phyloP scores from a whole-genome alignment of 2,113 vertebrate genomes.

The Tenebrosternarchus preto region DNA sequence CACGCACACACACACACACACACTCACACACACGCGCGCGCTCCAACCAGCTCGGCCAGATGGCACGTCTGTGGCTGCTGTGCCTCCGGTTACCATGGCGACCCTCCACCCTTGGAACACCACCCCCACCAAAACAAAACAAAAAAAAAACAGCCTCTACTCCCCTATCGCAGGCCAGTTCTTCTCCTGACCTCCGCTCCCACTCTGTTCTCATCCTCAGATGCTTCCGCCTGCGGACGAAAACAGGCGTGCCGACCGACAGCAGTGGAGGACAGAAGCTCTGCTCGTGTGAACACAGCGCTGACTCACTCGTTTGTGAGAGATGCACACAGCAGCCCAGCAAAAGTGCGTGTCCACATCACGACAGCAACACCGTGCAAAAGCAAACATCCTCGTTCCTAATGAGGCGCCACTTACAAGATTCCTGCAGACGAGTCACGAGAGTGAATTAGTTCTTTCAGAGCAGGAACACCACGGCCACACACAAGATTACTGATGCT shows the following conservation, averaged over 20 bases:
- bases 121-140: neutral
- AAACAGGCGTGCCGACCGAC: slow-evolving; percentile 27
- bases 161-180: neutral
- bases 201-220: slow-evolving; percentile 10
- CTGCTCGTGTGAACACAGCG: neutral
- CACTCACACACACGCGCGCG: neutral
- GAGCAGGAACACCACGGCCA: too few species aligned
- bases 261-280: neutral
- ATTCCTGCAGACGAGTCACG: too few species aligned
- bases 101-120: neutral
- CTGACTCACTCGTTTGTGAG: neutral
- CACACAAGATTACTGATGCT: too few species aligned
- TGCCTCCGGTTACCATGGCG: neutral
- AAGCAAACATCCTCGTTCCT: neutral
- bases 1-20: too few species aligned
- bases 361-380: neutral
- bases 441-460: slow-evolving; percentile 20
- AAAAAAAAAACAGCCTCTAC: neutral
- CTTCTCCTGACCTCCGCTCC: neutral
- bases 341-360: neutral
- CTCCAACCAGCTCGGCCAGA: slow-evolving; percentile 5
- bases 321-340: neutral
- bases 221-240: slow-evolving; percentile 30
- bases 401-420: neutral
- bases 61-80: neutral